Percentiles rank a stretch among this genome's conserved stretches.
These are phyloP conservation scores for Cataglyphis livida DNA, from an alignment of 2,888 invertebrate species.

Conservation along the genomic window DNA sequence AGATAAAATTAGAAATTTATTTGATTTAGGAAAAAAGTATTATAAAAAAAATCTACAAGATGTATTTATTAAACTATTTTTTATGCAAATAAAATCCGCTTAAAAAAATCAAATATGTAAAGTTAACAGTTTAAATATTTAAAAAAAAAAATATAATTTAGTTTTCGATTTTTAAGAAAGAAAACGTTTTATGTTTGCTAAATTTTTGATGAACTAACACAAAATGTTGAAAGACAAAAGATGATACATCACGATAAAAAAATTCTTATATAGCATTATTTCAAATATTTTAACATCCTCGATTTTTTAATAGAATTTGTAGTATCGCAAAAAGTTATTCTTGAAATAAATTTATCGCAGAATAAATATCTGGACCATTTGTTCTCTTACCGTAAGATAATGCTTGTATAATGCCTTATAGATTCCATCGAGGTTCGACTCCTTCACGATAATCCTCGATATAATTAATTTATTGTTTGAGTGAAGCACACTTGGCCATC, in stretches of 20 bases:
- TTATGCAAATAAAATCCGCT: neutral
- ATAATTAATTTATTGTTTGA: slow-evolving; percentile 45
- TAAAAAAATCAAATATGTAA: neutral
- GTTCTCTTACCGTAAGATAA: slow-evolving; percentile 29
- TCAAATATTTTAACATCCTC: neutral
- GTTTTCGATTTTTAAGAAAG: neutral
- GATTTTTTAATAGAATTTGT: neutral
- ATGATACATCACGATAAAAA: neutral
- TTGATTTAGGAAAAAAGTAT: slow-evolving; percentile 12
- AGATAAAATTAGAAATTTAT: slow-evolving; percentile 14
- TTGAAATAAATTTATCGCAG: slow-evolving; percentile 14
- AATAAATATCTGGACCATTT: neutral
- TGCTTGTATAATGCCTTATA: slow-evolving; percentile 14
- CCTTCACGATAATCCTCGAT: slow-evolving; percentile 40
- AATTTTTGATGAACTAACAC: neutral
- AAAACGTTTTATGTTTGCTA: neutral
- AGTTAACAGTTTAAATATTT: too few species aligned
- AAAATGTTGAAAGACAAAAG: neutral
- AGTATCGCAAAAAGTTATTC: slow-evolving; percentile 10
- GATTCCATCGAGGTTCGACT: slow-evolving; percentile 26
- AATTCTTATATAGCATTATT: neutral
- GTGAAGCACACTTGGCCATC: neutral
- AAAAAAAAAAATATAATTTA: neutral
- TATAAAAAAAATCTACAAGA: slow-evolving; percentile 5
- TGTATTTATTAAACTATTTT: neutral